Conservation (phyloP, 2,113 vertebrate species). For the Cyanoramphus novaezelandiae region DNA sequence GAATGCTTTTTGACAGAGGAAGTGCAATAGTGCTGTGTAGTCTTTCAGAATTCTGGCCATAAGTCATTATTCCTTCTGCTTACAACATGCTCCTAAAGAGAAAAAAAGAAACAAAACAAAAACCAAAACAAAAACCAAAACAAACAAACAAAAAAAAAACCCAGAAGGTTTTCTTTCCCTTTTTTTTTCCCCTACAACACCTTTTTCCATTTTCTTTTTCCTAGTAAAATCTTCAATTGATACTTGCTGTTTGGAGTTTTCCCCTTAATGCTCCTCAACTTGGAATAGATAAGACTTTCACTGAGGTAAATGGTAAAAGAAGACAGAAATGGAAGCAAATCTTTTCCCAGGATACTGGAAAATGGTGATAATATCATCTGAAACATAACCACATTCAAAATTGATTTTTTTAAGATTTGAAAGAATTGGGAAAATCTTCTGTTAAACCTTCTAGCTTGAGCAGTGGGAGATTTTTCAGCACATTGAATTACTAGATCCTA, state of each 20-base stretch:
- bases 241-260: background rate
- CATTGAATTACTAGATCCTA: background rate
- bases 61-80: background rate
- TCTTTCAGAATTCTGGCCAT: background rate
- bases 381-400: background rate
- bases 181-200: background rate
- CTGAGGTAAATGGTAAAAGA: background rate
- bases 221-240: background rate
- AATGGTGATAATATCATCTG: background rate
- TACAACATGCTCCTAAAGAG: background rate
- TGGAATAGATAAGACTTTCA: background rate
- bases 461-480: background rate
- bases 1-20: background rate
- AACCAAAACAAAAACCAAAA: too few relatives aligned
- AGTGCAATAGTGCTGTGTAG: background rate
- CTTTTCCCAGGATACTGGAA: background rate
- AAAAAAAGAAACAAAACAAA: too few relatives aligned
- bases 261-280: background rate
- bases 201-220: background rate
- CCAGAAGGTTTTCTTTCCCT: background rate
- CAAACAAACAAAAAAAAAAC: too few relatives aligned
- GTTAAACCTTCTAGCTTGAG: background rate
- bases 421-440: background rate
- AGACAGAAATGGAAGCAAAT: background rate
- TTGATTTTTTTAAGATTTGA: background rate